Evolutionary conservation across 2,888 invertebrate species (phyloP).

Genomic region (Drosophila stalkeri): DNA sequence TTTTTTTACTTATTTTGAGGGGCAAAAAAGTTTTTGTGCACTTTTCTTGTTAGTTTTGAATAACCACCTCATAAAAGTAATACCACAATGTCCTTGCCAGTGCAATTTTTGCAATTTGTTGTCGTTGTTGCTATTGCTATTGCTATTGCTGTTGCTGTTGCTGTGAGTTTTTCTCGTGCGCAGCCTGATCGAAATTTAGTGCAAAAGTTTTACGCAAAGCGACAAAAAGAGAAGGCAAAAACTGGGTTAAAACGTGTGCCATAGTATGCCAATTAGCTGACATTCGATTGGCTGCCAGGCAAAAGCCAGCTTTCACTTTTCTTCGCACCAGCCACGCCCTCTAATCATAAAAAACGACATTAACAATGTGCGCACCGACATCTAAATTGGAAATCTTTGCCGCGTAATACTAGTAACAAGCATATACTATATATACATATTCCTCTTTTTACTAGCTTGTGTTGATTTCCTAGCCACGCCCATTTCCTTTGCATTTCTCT

Average conservation of each 20-base stretch:
- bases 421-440: conserved; percentile 38
- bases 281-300: conserved; percentile 60
- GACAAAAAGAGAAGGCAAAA: neutral
- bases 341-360: conserved; percentile 54
- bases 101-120: conserved; percentile 62
- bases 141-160: conserved; percentile 19
- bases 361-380: conserved; percentile 52
- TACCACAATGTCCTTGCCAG: conserved; percentile 71
- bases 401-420: conserved; percentile 75
- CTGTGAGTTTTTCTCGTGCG: conserved; percentile 19
- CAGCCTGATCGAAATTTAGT: conserved; percentile 59
- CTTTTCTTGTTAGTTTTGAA: conserved; percentile 67
- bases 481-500: neutral
- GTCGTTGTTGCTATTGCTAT: conserved; percentile 15
- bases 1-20: conserved; percentile 3
- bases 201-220: conserved; percentile 37
- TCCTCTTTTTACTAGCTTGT: conserved; percentile 49
- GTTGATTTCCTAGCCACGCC: conserved; percentile 61
- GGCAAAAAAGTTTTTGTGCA: conserved; percentile 40
- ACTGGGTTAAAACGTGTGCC: conserved; percentile 45
- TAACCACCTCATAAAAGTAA: conserved; percentile 70
- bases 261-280: conserved; percentile 66
- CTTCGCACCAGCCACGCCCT: conserved; percentile 34
- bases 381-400: conserved; percentile 77
- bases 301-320: conserved; percentile 10